phyloP scores from a whole-genome alignment of 1,140 invertebrate genomes.

The Heliconius nattereri region DNA sequence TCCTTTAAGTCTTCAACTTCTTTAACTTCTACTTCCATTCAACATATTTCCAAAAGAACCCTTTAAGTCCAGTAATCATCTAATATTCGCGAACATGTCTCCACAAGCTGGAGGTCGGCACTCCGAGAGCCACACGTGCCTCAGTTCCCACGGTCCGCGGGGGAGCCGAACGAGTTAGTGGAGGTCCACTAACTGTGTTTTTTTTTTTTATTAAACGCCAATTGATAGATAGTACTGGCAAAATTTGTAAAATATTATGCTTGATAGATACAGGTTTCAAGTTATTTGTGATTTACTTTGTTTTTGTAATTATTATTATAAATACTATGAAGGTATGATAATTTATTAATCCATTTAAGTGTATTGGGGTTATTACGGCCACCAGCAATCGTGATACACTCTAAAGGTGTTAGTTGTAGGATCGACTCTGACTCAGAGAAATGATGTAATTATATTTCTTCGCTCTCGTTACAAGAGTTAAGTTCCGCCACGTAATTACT shows the following conservation, averaged over 20 bases:
- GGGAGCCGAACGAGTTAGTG: slow-evolving; percentile 40
- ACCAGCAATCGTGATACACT: too few species aligned
- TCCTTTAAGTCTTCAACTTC: too few species aligned
- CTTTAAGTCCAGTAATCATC: background rate
- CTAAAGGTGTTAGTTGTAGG: background rate
- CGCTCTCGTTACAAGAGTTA: background rate
- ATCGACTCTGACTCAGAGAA: background rate
- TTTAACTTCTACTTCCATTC: too few species aligned
- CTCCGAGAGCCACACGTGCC: slow-evolving; percentile 45
- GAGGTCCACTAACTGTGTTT: slow-evolving; percentile 47
- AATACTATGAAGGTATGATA: too few species aligned
- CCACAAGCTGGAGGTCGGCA: slow-evolving; percentile 45
- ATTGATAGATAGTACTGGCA: slow-evolving; percentile 20
- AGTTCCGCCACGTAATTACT: background rate
- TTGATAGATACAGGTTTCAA: background rate
- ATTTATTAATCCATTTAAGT: too few species aligned
- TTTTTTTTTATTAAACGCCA: slow-evolving; percentile 34
- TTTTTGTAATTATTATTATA: too few species aligned
- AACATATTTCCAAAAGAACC: background rate
- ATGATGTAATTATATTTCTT: background rate
- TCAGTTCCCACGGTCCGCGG: slow-evolving; percentile 60
- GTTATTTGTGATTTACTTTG: too few species aligned
- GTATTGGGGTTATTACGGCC: too few species aligned
- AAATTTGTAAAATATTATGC: background rate
- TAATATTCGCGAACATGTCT: slow-evolving; percentile 49